Evolutionary conservation across 1,140 invertebrate species (phyloP), one percentile per base, ranked within the genome.

Genomic region (Olivierus martensii): DNA sequence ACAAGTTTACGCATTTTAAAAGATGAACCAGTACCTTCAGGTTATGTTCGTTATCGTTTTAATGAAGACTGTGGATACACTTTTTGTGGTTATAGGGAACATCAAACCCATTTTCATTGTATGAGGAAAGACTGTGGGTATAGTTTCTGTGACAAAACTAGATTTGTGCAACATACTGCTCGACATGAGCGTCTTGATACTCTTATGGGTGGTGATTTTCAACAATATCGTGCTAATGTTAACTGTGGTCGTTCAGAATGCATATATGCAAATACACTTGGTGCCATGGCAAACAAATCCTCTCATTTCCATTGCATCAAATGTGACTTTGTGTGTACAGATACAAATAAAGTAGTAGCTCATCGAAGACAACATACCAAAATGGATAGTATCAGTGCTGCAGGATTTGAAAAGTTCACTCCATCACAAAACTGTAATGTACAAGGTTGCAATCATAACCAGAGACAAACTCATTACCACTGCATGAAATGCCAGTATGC

Each of bases 251-350:
- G 84, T 37, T 67, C 74, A 0, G 82, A 90, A 51, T 96, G 92
- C 64, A 80, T 85, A 0, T 89, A 89, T 64, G 81, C 63, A 17
- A 51, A 59, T 46, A 49, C 61, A 22, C 46, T 65, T 78, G 83
- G 82, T 48, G 77, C 80, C 36, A 79, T 82, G 55, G 84, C 88
- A 65, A 91, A 90, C 68, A 94, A 94, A 65, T 87, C 90, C 0
- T 93, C 90, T 3, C 93, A 97, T 68, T 96, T 95, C 68, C 93
- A 97, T 69, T 96, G 92, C 67, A 73, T 91, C 12, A 94, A 94
- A 65, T 97, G 92, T 68, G 82, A 90, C 46, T 96, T 93, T 66
- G 87, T 92, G 1, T 96, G 92, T 69, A 92, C 90, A 0, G 92
- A 96, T 64, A 95, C 91, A 21, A 96, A 93, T 70, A 96, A 96